Evolutionary conservation across 2,888 invertebrate species (phyloP).

Genomic region (Diarsia dahlii): DNA sequence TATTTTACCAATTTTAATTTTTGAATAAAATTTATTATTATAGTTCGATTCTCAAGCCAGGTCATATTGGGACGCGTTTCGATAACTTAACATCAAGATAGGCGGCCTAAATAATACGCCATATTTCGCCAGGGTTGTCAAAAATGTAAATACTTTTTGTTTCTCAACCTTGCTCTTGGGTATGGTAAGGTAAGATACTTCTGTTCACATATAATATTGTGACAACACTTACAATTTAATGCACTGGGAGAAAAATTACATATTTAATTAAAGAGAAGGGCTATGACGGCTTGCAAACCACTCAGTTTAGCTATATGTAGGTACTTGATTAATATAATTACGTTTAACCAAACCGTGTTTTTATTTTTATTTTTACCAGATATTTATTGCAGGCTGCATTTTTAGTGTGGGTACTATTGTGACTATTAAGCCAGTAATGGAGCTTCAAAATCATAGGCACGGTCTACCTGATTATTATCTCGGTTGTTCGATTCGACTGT

Average conservation of each 20-base stretch:
- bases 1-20: too few relatives aligned
- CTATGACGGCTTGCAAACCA: neutral
- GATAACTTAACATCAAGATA: too few relatives aligned
- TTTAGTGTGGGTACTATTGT: too few relatives aligned
- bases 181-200: neutral
- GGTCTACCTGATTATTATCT: neutral
- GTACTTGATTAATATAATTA: neutral
- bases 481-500: neutral
- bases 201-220: neutral
- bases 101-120: neutral
- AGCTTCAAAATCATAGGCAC: neutral
- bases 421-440: neutral
- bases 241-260: neutral
- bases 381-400: neutral
- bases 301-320: neutral
- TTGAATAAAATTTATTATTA: too few relatives aligned
- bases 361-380: neutral
- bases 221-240: neutral
- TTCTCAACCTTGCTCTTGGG: neutral
- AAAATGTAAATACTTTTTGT: neutral
- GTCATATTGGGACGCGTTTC: too few relatives aligned
- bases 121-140: neutral
- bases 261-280: neutral
- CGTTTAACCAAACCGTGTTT: neutral
- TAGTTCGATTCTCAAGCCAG: too few relatives aligned